Conservation (phyloP, 1,140 invertebrate species). For the Drosophila carrolli region DNA sequence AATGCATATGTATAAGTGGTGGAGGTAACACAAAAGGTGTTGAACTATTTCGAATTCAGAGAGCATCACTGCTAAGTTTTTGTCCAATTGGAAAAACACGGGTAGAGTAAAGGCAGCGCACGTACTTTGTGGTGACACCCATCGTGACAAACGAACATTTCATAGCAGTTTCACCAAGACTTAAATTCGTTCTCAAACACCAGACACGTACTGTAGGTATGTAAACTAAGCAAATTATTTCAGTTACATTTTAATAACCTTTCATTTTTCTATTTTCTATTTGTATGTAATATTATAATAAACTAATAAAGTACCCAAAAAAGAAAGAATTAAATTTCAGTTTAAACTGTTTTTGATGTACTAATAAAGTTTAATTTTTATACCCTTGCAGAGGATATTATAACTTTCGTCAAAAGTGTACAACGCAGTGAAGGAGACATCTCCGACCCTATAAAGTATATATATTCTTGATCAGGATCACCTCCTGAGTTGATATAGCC, state of each 20-base stretch:
- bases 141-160: conserved; percentile 1
- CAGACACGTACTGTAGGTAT: not conserved
- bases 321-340: no score
- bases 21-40: not conserved
- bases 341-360: no score
- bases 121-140: conserved; percentile 3
- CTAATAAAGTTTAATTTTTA: no score
- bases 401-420: no score
- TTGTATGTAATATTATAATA: no score
- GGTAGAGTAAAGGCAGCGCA: not conserved
- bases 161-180: not conserved
- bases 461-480: no score
- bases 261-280: no score
- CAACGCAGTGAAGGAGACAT: no score
- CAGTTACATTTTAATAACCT: not conserved
- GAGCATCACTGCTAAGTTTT: not conserved
- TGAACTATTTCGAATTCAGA: conserved; percentile 6
- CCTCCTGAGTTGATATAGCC: no score
- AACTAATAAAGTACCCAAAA: no score
- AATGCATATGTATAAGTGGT: conserved; percentile 4
- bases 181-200: not conserved
- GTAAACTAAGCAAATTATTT: not conserved
- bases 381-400: no score
- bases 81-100: not conserved
- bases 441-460: no score